Evolutionary conservation across 2,888 invertebrate species (phyloP).

Genomic region (Camponotus fellah): DNA sequence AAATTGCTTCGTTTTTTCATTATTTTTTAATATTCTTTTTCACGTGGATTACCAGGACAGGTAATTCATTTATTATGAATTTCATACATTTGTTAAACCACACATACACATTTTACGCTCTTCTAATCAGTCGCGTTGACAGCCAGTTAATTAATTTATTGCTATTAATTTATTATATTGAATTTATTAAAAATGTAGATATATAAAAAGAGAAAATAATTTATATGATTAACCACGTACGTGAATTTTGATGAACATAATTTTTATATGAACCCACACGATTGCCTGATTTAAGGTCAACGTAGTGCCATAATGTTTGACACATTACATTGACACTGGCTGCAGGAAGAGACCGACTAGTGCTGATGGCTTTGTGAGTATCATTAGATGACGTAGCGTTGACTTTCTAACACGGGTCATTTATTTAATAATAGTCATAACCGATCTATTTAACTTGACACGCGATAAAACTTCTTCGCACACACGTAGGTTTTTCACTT

Average conservation of each 20-base stretch:
- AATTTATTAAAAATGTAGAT: not conserved
- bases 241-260: not conserved
- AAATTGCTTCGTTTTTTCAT: not conserved
- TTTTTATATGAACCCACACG: constrained; percentile 41
- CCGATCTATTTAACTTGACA: constrained; percentile 57
- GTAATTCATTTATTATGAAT: constrained; percentile 18
- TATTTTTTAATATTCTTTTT: constrained; percentile 1
- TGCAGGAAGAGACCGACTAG: constrained; percentile 78
- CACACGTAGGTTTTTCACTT: not conserved
- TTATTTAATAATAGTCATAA: constrained; percentile 72
- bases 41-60: not conserved
- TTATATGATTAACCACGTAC: not conserved
- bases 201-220: not conserved
- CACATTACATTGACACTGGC: constrained; percentile 78
- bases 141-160: constrained; percentile 3
- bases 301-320: constrained; percentile 70
- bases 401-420: constrained; percentile 73
- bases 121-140: not conserved
- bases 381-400: constrained; percentile 68
- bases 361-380: constrained; percentile 70
- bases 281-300: constrained; percentile 78
- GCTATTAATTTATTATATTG: not conserved
- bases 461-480: constrained; percentile 50
- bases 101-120: not conserved
- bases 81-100: not conserved